Conservation (phyloP, 1,140 invertebrate species). For the Papilio glaucus region DNA sequence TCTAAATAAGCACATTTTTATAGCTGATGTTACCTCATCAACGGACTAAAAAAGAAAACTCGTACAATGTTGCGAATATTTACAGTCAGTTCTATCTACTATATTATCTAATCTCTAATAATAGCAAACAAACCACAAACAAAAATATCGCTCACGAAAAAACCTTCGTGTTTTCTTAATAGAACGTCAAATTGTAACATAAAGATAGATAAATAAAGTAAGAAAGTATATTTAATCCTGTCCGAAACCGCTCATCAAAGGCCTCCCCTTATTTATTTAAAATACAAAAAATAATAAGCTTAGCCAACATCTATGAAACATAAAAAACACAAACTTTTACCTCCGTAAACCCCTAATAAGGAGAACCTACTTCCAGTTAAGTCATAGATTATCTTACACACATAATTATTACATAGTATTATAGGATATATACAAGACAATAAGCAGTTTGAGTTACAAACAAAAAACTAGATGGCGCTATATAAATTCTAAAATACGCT, state of each 20-base stretch:
- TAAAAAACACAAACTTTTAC: not conserved
- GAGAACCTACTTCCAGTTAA: not conserved
- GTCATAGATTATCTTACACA: too few relatives aligned
- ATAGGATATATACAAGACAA: too few relatives aligned
- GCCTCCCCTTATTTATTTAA: not conserved
- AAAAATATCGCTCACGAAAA: not conserved
- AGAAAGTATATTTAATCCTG: not conserved
- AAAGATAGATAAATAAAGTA: not conserved
- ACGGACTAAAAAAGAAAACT: too few relatives aligned
- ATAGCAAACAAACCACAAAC: not conserved
- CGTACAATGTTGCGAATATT: too few relatives aligned
- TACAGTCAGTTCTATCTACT: too few relatives aligned
- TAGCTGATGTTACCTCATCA: too few relatives aligned
- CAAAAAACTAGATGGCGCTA: too few relatives aligned
- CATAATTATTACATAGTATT: too few relatives aligned
- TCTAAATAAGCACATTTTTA: too few relatives aligned
- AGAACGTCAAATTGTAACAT: not conserved
- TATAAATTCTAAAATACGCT: too few relatives aligned
- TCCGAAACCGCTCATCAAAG: not conserved
- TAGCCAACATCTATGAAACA: not conserved
- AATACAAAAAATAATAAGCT: not conserved
- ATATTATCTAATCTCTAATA: too few relatives aligned
- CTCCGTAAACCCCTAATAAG: not conserved
- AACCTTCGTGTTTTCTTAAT: not conserved
- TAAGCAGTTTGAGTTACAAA: too few relatives aligned